Conservation (phyloP, 2,888 invertebrate genomes). For the Tetranychus truncatus region DNA sequence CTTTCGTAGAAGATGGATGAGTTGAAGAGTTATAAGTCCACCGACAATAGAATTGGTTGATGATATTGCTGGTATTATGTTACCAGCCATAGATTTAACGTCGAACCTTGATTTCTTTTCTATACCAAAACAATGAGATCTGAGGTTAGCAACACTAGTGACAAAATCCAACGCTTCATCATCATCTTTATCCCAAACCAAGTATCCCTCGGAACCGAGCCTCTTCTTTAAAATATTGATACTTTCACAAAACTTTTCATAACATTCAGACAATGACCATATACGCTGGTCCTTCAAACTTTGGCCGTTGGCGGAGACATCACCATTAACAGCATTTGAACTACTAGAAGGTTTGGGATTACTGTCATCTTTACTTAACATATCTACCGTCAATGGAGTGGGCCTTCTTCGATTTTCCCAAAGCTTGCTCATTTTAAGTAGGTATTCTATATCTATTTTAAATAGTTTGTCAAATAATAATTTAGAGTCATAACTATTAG, state of each 20-base stretch:
- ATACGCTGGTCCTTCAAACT: constrained; percentile 52
- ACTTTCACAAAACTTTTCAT: constrained; percentile 48
- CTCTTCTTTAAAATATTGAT: constrained; percentile 40
- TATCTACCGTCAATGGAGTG: constrained; percentile 45
- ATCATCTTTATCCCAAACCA: constrained; percentile 97
- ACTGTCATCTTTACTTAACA: constrained; percentile 10
- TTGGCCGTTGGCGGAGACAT: constrained; percentile 32
- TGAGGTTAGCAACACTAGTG: constrained; percentile 77
- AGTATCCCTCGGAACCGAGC: constrained; percentile 30
- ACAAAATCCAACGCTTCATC: constrained; percentile 85
- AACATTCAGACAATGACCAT: constrained; percentile 61
- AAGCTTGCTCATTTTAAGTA: constrained; percentile 78
- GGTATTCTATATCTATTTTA: constrained; percentile 77
- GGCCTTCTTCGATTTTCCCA: constrained; percentile 78
- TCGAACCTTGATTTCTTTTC: constrained; percentile 23
- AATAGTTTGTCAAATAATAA: constrained; percentile 84
- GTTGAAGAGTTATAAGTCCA: constrained; percentile 77
- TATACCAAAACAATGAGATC: constrained; percentile 45
- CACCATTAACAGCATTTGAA: constrained; percentile 30
- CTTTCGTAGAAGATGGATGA: constrained; percentile 50
- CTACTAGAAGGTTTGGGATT: constrained; percentile 33
- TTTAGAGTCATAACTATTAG: constrained; percentile 57
- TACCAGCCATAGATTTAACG: constrained; percentile 73
- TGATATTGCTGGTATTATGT: constrained; percentile 97
- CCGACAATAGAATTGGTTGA: constrained; percentile 96